phyloP scores from a whole-genome alignment of 2,888 invertebrate genomes.

The Hipparchia semele region DNA sequence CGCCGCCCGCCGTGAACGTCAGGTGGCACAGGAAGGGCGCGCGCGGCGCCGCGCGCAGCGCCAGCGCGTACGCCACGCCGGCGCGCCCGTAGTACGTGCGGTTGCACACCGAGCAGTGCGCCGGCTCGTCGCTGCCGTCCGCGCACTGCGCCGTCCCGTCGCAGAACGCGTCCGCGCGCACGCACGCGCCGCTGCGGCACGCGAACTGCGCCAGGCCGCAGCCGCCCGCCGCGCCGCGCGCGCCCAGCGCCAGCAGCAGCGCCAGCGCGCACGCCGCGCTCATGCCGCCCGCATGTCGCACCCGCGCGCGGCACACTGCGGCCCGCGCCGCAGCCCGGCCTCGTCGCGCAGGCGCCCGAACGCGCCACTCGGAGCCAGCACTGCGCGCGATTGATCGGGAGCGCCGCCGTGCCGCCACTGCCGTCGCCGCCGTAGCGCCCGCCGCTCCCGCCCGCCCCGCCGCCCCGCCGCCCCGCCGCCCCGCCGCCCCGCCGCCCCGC shows the following conservation, averaged over 20 bases:
- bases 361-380: slow-evolving; percentile 24
- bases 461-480: slow-evolving; percentile 3
- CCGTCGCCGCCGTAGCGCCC: too few relatives aligned
- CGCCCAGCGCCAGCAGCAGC: slow-evolving; percentile 57
- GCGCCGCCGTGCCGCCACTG: slow-evolving; percentile 28
- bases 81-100: slow-evolving; percentile 95
- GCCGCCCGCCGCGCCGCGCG: slow-evolving; percentile 61
- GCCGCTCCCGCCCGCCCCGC: too few relatives aligned
- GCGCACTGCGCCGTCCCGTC: slow-evolving; percentile 93
- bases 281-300: slow-evolving; percentile 17
- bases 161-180: slow-evolving; percentile 93
- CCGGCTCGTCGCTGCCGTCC: slow-evolving; percentile 93
- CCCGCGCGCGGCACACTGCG: slow-evolving; percentile 58
- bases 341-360: slow-evolving; percentile 26
- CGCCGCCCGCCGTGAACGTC: slow-evolving; percentile 95
- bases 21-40: slow-evolving; percentile 95
- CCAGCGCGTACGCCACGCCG: slow-evolving; percentile 91
- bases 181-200: slow-evolving; percentile 86
- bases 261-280: slow-evolving; percentile 26
- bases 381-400: slow-evolving; percentile 24
- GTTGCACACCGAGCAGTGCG: slow-evolving; percentile 92
- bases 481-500: too few relatives aligned
- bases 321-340: slow-evolving; percentile 40
- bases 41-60: slow-evolving; percentile 88
- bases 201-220: slow-evolving; percentile 70